phyloP scores from a whole-genome alignment of 1,140 invertebrate species.

The Temnothorax nylanderi region DNA sequence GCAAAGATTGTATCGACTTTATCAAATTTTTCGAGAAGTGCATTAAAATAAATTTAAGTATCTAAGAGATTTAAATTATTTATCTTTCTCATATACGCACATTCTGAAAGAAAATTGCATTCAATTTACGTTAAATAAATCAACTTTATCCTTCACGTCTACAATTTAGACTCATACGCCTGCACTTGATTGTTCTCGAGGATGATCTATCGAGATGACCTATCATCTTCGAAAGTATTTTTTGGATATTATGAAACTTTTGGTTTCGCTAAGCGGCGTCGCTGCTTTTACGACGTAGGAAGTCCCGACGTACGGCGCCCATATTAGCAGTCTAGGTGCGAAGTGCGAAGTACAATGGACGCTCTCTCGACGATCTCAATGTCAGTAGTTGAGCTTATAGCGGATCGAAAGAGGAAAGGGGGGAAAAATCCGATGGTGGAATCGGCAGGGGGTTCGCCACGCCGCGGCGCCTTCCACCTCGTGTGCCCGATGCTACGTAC shows the following conservation, averaged over 20 bases:
- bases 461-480: constrained; percentile 5
- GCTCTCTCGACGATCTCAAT: constrained; percentile 70
- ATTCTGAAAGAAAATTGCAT: neutral
- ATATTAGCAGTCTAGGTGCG: constrained; percentile 78
- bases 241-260: neutral
- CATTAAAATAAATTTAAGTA: neutral
- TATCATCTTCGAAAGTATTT: neutral
- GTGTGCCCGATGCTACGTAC: constrained; percentile 62
- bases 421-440: constrained; percentile 42
- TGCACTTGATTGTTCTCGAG: neutral
- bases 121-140: neutral
- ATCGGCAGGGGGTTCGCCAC: constrained; percentile 57
- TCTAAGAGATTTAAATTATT: neutral
- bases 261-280: neutral
- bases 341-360: constrained; percentile 65
- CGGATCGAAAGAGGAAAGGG: constrained; percentile 62
- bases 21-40: neutral
- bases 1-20: neutral
- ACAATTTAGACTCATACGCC: neutral
- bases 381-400: constrained; percentile 62
- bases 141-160: neutral
- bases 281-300: constrained; percentile 27
- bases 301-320: neutral
- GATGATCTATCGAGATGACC: neutral
- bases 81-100: neutral